Base-by-base conservation (phyloP, 2,797 vertebrate species). In the Acanthornis magna region DNA sequence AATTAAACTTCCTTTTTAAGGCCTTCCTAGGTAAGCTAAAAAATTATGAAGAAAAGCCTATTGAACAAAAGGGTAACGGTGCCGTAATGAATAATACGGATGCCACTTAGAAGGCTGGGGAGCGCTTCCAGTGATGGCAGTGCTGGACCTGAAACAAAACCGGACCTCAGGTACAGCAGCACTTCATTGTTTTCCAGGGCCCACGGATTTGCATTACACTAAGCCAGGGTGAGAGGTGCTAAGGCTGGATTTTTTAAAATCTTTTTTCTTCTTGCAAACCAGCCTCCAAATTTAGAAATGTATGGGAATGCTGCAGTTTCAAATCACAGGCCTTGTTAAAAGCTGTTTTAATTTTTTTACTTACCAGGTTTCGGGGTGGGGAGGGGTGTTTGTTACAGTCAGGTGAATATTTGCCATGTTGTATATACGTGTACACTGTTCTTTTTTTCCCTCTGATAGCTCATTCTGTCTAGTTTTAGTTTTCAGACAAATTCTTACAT, bases 1-100 rank as follows among this genome's bases (percentile, higher is more conserved):
- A 98, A 98, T 98, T 98, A 98, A 99, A 99, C 98, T 99, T 98
- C 98, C 98, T 99, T 98, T 99, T 99, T 99, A 99, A 99, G 98
- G 98, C 98, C 98, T 98, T 98, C 98, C 98, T 99, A 99, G 98
- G 99, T 99, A 98, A 99, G 98, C 98, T 98, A 98, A 98, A 96
- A 99, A 98, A 98, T 98, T 99, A 99, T 98, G 98, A 98, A 98
- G 98, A 98, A 98, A 98, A 98, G 97, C 97, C 97, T 96, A 96
- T 88, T 55, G 96, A 97, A 99, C 98, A 99, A 99, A 96, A 98
- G 98, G 97, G 98, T 97, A 96, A 95, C 50, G 71, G 96, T 93
- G 94, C 94, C 85, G 67, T 96, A 96, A 96, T 97, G 96, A 97
- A 96, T 95, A 96, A 96, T 93, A 93, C 62, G 91, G 96, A 93